These are phyloP conservation scores for Daktulosphaira vitifoliae DNA, from an alignment of 1,140 invertebrate genomes.

Conservation along the genomic window DNA sequence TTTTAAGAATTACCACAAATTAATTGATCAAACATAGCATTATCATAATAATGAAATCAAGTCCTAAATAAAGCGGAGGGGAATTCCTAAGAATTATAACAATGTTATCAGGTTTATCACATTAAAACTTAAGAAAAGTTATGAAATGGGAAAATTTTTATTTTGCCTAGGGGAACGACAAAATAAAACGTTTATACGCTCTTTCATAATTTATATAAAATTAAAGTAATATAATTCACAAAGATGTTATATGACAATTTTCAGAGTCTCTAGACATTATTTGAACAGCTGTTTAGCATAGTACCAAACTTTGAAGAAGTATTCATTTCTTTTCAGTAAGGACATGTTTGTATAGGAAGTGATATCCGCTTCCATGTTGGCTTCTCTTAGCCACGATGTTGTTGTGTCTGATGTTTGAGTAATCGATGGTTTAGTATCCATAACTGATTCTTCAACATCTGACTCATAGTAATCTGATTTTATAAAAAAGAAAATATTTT, in stretches of 20 bases:
- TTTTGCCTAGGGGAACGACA: conserved; percentile 9
- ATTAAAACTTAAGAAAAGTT: not conserved
- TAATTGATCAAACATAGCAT: no score
- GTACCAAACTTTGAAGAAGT: conserved; percentile 89
- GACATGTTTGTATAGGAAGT: conserved; percentile 73
- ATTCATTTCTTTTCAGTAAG: conserved; percentile 74
- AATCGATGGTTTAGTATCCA: conserved; percentile 48
- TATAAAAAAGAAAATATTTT: not conserved
- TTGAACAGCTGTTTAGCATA: conserved; percentile 74
- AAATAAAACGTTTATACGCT: not conserved
- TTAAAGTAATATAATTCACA: no score
- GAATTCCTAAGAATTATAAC: no score
- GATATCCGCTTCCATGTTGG: conserved; percentile 88
- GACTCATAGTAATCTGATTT: conserved; percentile 46
- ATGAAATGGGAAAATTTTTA: not conserved
- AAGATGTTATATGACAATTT: no score
- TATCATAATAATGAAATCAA: no score
- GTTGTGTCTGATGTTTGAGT: conserved; percentile 81
- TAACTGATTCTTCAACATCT: conserved; percentile 33
- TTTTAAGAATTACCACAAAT: no score
- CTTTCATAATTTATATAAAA: not conserved
- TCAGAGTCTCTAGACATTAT: conserved; percentile 48
- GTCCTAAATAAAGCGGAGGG: no score
- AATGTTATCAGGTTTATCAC: no score
- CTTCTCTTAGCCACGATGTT: conserved; percentile 83